These are phyloP conservation scores for Nyctibius grandis DNA, from an alignment of 2,797 vertebrate species.

Conservation along the genomic window DNA sequence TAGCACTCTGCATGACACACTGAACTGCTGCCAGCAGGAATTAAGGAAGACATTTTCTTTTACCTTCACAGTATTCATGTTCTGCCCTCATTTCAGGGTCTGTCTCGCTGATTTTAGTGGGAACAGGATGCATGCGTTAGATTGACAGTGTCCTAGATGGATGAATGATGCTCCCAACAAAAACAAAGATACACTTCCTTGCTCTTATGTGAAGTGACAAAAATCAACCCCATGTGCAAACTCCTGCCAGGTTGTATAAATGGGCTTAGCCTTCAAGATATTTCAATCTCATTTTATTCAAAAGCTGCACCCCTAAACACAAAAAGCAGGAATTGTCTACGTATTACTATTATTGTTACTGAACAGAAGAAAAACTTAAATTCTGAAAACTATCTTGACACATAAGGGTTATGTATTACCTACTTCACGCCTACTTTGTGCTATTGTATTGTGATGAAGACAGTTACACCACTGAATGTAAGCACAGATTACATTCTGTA, in stretches of 20 bases:
- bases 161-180: neutral
- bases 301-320: neutral
- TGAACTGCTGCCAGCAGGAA: conserved; percentile 54
- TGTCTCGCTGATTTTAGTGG: neutral
- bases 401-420: neutral
- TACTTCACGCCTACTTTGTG: neutral
- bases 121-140: neutral
- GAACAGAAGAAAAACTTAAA: neutral
- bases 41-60: conserved; percentile 45
- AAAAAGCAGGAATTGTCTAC: neutral
- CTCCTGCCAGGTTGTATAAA: neutral
- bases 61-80: conserved; percentile 14
- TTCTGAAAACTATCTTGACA: neutral
- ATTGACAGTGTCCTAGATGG: neutral
- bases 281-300: neutral
- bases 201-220: neutral
- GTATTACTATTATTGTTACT: neutral
- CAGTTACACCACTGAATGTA: neutral
- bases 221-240: neutral
- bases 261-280: neutral
- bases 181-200: neutral
- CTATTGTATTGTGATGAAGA: neutral
- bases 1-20: conserved; percentile 35
- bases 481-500: neutral
- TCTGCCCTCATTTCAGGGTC: neutral